Evolutionary conservation across 2,888 invertebrate species (phyloP).

Genomic region (Lottia scabra): DNA sequence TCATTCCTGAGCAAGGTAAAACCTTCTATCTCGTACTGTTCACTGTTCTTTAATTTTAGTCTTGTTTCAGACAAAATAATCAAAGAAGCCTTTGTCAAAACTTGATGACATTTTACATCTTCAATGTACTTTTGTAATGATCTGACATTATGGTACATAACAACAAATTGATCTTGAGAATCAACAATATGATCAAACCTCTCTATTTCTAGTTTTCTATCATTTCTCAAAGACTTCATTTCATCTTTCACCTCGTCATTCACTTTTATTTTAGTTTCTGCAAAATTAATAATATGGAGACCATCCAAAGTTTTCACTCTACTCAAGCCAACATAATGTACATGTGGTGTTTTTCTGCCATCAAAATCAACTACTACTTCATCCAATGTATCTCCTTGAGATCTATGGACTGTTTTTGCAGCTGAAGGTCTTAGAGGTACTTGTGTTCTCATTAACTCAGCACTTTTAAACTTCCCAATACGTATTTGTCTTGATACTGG

Average conservation of each 20-base stretch:
- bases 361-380: slow-evolving; percentile 19
- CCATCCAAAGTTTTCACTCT: slow-evolving; percentile 12
- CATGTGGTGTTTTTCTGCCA: slow-evolving; percentile 14
- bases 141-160: too few relatives aligned
- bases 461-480: slow-evolving; percentile 10
- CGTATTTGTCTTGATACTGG: slow-evolving; percentile 13
- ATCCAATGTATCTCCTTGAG: slow-evolving; percentile 27
- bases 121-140: too few relatives aligned
- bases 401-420: slow-evolving; percentile 26
- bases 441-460: slow-evolving; percentile 19
- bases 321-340: slow-evolving; percentile 27
- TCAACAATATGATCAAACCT: too few relatives aligned
- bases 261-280: slow-evolving; percentile 13
- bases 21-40: too few relatives aligned
- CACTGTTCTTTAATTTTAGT: too few relatives aligned
- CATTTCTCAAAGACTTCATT: slow-evolving; percentile 17
- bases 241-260: slow-evolving; percentile 18
- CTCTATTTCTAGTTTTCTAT: not conserved
- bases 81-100: too few relatives aligned
- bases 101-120: too few relatives aligned
- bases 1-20: too few relatives aligned
- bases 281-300: slow-evolving; percentile 20
- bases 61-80: too few relatives aligned
- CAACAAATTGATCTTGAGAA: too few relatives aligned
- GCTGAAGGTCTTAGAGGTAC: slow-evolving; percentile 24